A percentile compares a stretch with the other conserved stretches of the same genome.
Conservation (phyloP, 2,797 vertebrate genomes). For the Sparidentex hasta region DNA sequence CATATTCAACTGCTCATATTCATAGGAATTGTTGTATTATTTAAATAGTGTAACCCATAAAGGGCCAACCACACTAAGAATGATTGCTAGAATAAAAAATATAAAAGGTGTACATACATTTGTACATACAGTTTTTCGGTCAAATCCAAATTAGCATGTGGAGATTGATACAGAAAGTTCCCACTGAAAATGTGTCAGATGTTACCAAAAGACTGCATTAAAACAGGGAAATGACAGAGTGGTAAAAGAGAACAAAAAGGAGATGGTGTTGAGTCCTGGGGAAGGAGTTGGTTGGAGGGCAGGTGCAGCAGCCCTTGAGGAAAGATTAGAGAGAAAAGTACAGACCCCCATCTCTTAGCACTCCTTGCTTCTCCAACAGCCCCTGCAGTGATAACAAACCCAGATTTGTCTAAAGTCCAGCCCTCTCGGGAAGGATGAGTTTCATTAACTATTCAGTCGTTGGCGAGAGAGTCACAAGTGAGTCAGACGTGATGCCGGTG, state of each 20-base stretch:
- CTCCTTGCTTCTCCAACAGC: constrained; percentile 56
- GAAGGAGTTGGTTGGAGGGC: constrained; percentile 57
- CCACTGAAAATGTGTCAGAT: background rate
- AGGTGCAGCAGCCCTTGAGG: constrained; percentile 69
- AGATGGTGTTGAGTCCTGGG: constrained; percentile 40
- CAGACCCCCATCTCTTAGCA: constrained; percentile 55
- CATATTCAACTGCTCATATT: background rate
- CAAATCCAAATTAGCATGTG: too few species aligned
- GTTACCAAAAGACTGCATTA: background rate
- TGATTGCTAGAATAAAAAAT: too few species aligned
- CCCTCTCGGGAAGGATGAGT: constrained; percentile 66
- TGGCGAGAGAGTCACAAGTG: constrained; percentile 55
- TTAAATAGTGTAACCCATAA: too few species aligned
- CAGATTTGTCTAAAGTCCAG: constrained; percentile 74
- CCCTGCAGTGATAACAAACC: constrained; percentile 78
- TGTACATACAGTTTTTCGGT: too few species aligned
- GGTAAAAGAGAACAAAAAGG: constrained; percentile 14
- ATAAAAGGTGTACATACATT: too few species aligned
- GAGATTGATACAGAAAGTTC: background rate
- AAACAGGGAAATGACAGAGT: background rate
- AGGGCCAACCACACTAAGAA: too few species aligned
- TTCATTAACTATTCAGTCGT: constrained; percentile 76
- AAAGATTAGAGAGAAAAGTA: constrained; percentile 44
- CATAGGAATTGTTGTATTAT: background rate
- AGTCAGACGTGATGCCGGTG: constrained; percentile 47